Conservation (phyloP, 2,113 vertebrate genomes). For the Prionailurus viverrinus region DNA sequence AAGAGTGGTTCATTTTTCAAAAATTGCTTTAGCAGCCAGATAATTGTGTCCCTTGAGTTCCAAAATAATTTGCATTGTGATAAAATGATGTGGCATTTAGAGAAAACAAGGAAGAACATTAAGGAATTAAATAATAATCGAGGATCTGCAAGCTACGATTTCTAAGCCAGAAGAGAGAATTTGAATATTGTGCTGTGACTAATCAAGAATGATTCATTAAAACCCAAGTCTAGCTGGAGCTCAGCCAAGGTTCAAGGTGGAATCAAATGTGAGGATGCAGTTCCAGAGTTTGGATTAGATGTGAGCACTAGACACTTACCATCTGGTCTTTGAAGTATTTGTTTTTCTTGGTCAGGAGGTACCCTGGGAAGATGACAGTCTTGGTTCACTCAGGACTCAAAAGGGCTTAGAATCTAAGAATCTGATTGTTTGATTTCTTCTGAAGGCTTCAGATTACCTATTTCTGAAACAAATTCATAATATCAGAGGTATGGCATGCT, state of each 20-base stretch:
- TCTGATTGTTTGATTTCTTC: not conserved
- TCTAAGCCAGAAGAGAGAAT: conserved; percentile 20
- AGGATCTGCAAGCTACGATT: not conserved
- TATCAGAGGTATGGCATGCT: not conserved
- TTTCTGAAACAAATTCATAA: conserved; percentile 14
- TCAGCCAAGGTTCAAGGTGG: conserved; percentile 6
- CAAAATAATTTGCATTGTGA: not conserved
- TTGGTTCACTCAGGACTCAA: conserved; percentile 15
- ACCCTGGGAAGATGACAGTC: not conserved
- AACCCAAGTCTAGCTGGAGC: not conserved
- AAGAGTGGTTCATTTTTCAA: not conserved
- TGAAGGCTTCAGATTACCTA: not conserved
- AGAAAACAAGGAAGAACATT: not conserved
- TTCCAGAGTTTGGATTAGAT: not conserved
- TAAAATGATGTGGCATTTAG: not conserved
- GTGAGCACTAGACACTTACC: not conserved
- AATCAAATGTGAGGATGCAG: not conserved
- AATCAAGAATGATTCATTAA: conserved; percentile 44
- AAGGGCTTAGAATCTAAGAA: not conserved
- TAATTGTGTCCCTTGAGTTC: conserved; percentile 2
- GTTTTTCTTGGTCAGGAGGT: not conserved
- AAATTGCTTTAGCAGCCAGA: not conserved
- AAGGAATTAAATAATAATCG: conserved; percentile 42
- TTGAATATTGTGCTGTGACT: not conserved
- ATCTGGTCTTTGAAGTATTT: conserved; percentile 36